Conservation (phyloP, 37 sponge, comb jelly and placozoan species). For the Cliona cf. orientalis region DNA sequence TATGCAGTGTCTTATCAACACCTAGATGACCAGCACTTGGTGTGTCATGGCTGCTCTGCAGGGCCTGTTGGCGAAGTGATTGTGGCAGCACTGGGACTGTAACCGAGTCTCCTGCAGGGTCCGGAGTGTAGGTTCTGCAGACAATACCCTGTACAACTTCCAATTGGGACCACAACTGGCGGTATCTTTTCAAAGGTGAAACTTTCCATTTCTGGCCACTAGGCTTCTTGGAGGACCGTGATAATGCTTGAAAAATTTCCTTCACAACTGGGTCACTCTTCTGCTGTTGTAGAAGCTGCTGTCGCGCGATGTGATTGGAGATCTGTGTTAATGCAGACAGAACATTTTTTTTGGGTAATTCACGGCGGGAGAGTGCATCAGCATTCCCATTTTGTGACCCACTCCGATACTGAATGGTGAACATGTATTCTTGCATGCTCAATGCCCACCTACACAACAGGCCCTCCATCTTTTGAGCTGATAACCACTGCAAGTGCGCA, state of each 20-base stretch:
- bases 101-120: slow-evolving; percentile 2
- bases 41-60: slow-evolving; percentile 21
- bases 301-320: background rate
- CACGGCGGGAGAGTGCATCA: slow-evolving; percentile 51
- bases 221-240: no score
- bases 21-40: slow-evolving; percentile 62
- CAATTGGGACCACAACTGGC: slow-evolving; percentile 56
- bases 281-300: background rate
- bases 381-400: slow-evolving; percentile 55
- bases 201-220: no score
- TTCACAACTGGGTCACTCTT: no score
- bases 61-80: background rate
- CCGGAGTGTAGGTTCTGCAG: slow-evolving; percentile 39
- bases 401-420: slow-evolving; percentile 33
- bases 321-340: background rate
- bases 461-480: slow-evolving; percentile 63
- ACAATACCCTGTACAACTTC: slow-evolving; percentile 36
- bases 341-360: background rate
- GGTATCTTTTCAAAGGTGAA: slow-evolving; percentile 40
- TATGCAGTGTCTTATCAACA: slow-evolving; percentile 49
- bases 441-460: slow-evolving; percentile 57
- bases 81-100: slow-evolving; percentile 32
- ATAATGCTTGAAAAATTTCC: no score
- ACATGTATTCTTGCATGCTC: slow-evolving; percentile 50
- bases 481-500: slow-evolving; percentile 58